phyloP scores from a whole-genome alignment of 2,797 vertebrate species.

The Gorsachius magnificus region DNA sequence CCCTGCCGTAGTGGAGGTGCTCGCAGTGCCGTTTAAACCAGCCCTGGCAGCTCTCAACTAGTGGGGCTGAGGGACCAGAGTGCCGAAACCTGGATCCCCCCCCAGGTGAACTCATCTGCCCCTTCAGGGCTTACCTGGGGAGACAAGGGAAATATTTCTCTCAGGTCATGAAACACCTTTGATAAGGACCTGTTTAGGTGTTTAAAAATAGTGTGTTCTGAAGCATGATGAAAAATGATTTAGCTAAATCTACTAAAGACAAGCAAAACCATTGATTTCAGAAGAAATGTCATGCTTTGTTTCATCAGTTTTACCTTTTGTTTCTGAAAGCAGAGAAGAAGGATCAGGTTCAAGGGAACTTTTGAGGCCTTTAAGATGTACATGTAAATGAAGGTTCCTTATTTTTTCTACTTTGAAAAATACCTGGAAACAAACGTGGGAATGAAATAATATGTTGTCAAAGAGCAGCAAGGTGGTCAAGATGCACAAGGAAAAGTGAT shows the following conservation, averaged over 20 bases:
- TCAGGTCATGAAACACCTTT: neutral
- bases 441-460: neutral
- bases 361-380: neutral
- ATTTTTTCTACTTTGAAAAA: neutral
- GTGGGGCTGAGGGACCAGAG: too few relatives aligned
- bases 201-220: neutral
- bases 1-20: accelerated
- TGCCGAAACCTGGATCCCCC: neutral
- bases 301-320: neutral
- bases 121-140: neutral
- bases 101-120: neutral
- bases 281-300: neutral
- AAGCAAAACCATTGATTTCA: neutral
- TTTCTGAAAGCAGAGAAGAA: neutral
- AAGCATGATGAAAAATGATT: neutral
- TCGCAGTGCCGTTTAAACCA: neutral
- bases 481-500: neutral
- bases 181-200: neutral
- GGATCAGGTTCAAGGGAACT: neutral
- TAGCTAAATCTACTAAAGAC: neutral
- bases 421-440: neutral
- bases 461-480: neutral
- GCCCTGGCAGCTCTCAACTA: neutral
- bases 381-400: neutral
- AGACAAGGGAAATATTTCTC: neutral